Evolutionary conservation across 2,113 vertebrate species (phyloP).

Genomic region (Ahaetulla prasina): DNA sequence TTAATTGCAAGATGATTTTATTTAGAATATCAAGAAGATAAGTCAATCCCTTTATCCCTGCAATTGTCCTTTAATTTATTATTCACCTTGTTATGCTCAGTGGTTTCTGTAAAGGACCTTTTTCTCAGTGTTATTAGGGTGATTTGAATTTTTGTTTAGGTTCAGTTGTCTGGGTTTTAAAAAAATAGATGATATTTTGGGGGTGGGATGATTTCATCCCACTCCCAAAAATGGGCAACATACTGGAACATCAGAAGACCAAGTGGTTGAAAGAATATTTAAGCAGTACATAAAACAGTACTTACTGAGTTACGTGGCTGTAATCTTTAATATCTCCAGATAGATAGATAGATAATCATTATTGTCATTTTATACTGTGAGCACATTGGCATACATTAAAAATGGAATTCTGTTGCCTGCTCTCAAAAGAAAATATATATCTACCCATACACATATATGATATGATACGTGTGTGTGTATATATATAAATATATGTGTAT

Average conservation of each 20-base stretch:
- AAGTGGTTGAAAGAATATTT: neutral
- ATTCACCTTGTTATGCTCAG: neutral
- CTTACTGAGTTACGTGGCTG: neutral
- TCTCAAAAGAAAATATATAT: too few relatives aligned
- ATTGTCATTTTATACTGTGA: too few relatives aligned
- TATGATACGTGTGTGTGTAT: too few relatives aligned
- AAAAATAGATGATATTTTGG: neutral
- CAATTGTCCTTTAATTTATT: slow-evolving; percentile 13
- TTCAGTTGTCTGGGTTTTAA: neutral
- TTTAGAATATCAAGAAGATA: slow-evolving; percentile 15
- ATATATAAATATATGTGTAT: too few relatives aligned
- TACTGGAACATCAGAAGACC: neutral
- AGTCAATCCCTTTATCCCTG: slow-evolving; percentile 28
- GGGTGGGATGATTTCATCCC: neutral
- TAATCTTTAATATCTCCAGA: neutral
- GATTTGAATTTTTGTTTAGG: neutral
- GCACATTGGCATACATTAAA: too few relatives aligned
- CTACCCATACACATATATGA: too few relatives aligned
- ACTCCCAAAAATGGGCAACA: neutral
- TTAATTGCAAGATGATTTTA: slow-evolving; percentile 35
- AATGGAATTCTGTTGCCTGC: too few relatives aligned
- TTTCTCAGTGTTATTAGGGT: neutral
- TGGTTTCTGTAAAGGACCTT: neutral
- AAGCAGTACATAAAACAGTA: neutral
- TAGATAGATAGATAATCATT: too few relatives aligned